Evolutionary conservation across 2,113 vertebrate species (phyloP).

Genomic region (Taxidea taxus): DNA sequence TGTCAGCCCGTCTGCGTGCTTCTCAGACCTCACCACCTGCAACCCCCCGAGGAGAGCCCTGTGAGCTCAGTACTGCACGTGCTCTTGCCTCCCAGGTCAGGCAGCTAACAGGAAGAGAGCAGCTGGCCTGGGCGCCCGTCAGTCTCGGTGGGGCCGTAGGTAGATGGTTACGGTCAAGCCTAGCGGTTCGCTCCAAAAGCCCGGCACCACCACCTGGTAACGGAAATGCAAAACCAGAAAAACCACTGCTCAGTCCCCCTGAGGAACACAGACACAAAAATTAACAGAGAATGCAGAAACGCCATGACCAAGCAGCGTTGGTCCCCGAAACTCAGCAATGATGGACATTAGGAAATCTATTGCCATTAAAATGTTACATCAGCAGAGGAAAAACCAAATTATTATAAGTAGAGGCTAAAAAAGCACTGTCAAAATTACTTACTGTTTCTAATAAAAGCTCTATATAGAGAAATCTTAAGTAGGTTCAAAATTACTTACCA

Average conservation of each 20-base stretch:
- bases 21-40: not conserved
- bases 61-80: not conserved
- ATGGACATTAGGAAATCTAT: not conserved
- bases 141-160: accelerated
- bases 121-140: too few relatives aligned
- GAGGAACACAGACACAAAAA: not conserved
- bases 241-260: too few relatives aligned
- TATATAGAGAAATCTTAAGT: not conserved
- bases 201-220: not conserved
- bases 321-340: not conserved
- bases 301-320: not conserved
- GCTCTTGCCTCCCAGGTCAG: not conserved
- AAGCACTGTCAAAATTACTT: not conserved
- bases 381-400: not conserved
- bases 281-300: not conserved
- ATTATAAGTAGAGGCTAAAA: not conserved
- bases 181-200: not conserved
- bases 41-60: too few relatives aligned
- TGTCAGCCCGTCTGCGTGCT: not conserved
- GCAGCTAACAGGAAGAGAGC: not conserved
- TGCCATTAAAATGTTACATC: not conserved
- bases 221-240: not conserved
- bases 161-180: not conserved
- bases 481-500: not conserved
- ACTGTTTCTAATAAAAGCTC: not conserved